phyloP scores from a whole-genome alignment of 2,888 invertebrate species.

The Lasioglossum zephyrum region DNA sequence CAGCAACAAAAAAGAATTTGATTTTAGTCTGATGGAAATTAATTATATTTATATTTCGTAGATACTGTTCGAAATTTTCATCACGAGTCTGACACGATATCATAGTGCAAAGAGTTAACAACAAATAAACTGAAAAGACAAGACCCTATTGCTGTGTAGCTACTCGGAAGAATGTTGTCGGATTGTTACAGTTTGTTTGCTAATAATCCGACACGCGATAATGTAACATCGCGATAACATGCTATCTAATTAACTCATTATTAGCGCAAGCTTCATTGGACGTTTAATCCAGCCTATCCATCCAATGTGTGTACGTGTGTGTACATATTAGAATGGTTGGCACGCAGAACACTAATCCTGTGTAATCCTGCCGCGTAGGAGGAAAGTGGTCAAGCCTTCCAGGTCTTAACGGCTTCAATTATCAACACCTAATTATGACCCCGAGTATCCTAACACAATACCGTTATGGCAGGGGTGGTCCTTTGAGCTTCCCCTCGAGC shows the following conservation, averaged over 20 bases:
- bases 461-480: constrained; percentile 45
- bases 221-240: neutral
- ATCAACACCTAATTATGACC: constrained; percentile 83
- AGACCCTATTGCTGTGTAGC: neutral
- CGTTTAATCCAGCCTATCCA: constrained; percentile 44
- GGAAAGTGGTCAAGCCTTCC: constrained; percentile 71
- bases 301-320: constrained; percentile 18
- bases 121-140: neutral
- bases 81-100: too few relatives aligned
- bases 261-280: constrained; percentile 19
- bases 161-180: neutral
- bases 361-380: constrained; percentile 64
- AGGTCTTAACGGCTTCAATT: constrained; percentile 80
- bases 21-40: too few relatives aligned
- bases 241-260: constrained; percentile 32
- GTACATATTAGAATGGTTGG: constrained; percentile 51
- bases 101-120: too few relatives aligned
- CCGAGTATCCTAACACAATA: constrained; percentile 78
- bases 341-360: constrained; percentile 62
- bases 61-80: too few relatives aligned
- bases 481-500: constrained; percentile 59
- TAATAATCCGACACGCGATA: neutral
- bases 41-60: too few relatives aligned
- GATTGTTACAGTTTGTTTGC: neutral
- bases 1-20: too few relatives aligned